These are phyloP conservation scores for Desmodus rotundus DNA, from an alignment of 2,113 vertebrate species.

Conservation along the genomic window DNA sequence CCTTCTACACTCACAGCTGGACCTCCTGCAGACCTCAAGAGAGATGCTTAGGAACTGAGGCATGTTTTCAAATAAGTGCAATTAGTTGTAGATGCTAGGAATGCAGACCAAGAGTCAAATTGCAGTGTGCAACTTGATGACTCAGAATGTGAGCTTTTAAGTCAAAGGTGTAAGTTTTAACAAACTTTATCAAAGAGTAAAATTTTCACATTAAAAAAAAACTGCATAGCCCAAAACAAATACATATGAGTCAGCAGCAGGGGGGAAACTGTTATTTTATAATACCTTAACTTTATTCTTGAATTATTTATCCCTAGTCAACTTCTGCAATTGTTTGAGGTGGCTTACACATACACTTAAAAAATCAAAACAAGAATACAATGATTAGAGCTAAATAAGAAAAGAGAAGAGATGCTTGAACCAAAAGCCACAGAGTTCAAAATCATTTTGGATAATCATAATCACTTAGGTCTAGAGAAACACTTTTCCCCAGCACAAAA, in stretches of 20 bases:
- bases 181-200: conserved; percentile 12
- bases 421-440: not conserved
- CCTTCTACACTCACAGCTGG: not conserved
- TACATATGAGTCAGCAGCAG: not conserved
- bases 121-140: not conserved
- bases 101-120: not conserved
- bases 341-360: not conserved
- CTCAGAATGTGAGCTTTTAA: conserved; percentile 30
- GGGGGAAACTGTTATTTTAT: not conserved
- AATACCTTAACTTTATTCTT: not conserved
- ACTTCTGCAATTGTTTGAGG: not conserved
- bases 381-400: not conserved
- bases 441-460: not conserved
- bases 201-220: not conserved
- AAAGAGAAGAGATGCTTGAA: not conserved
- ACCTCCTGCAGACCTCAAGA: not conserved
- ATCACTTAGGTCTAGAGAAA: not conserved
- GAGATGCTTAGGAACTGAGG: not conserved
- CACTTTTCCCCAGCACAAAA: not conserved
- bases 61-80: not conserved
- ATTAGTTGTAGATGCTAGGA: not conserved
- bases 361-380: not conserved
- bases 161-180: not conserved
- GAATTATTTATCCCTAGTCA: not conserved
- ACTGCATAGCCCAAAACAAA: conserved; percentile 2